Evolutionary conservation across 1,140 invertebrate species (phyloP).

Genomic region (Teleopsis dalmanni): DNA sequence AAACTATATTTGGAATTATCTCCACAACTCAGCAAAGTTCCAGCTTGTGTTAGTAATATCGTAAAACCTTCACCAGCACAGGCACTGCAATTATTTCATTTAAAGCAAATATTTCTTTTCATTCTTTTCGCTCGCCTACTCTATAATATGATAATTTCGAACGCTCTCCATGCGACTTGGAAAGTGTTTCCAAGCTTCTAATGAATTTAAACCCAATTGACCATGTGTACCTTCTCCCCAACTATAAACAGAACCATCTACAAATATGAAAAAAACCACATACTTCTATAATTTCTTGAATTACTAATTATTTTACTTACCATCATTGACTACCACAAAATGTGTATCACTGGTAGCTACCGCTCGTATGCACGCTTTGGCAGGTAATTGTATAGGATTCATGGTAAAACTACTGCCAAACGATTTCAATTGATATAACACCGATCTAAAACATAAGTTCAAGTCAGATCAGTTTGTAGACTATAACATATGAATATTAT

Average conservation of each 20-base stretch:
- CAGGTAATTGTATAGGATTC: slow-evolving; percentile 51
- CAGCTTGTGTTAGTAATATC: slow-evolving; percentile 61
- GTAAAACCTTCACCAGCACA: slow-evolving; percentile 54
- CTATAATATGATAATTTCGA: slow-evolving; percentile 54
- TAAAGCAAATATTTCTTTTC: too few species aligned
- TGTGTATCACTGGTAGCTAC: slow-evolving; percentile 60
- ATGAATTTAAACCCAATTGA: slow-evolving; percentile 59
- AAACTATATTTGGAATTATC: slow-evolving; percentile 57
- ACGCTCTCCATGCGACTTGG: slow-evolving; percentile 54
- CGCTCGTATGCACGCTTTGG: slow-evolving; percentile 48
- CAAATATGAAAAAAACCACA: not conserved
- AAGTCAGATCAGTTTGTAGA: too few species aligned
- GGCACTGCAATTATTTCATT: too few species aligned
- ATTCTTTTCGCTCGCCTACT: too few species aligned
- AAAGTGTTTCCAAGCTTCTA: slow-evolving; percentile 48
- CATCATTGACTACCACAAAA: slow-evolving; percentile 58
- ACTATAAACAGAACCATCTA: slow-evolving; percentile 57
- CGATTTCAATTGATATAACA: slow-evolving; percentile 53
- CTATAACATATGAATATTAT: too few species aligned
- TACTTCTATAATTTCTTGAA: not conserved
- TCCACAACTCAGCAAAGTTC: slow-evolving; percentile 65
- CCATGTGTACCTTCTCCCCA: slow-evolving; percentile 65
- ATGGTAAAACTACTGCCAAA: slow-evolving; percentile 49
- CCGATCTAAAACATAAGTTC: slow-evolving; percentile 43
- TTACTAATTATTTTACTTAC: slow-evolving; percentile 21